Conservation (phyloP, 1,140 invertebrate genomes). For the Bilobella aurantiaca region DNA sequence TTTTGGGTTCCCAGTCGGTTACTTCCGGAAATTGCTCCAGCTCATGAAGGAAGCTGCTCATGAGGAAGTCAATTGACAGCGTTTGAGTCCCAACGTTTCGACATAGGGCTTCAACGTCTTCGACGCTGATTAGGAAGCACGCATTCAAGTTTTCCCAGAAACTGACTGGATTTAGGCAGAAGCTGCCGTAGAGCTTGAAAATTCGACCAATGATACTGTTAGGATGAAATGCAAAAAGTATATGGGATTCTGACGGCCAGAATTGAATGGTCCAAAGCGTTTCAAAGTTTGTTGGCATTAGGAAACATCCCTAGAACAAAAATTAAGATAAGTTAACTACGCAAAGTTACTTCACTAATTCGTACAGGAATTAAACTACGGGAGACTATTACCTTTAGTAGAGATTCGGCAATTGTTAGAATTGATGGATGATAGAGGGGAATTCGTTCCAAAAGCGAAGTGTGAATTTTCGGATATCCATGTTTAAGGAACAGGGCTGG, state of each 20-base stretch:
- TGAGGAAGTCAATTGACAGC: constrained; percentile 18
- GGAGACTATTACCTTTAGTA: constrained; percentile 20
- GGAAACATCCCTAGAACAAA: constrained; percentile 18
- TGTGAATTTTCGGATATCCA: constrained; percentile 22
- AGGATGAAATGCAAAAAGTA: constrained; percentile 25
- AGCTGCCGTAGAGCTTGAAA: constrained; percentile 25
- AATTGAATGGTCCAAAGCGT: constrained; percentile 32
- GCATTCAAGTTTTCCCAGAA: constrained; percentile 27
- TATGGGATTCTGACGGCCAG: constrained; percentile 30
- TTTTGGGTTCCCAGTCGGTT: constrained; percentile 29
- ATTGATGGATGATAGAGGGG: constrained; percentile 25
- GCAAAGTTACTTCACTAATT: no score
- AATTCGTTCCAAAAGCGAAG: constrained; percentile 25
- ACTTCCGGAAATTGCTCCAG: constrained; percentile 22
- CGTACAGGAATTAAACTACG: no score
- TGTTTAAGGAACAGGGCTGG: constrained; percentile 19
- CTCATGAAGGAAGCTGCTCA: constrained; percentile 26
- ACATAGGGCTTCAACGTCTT: constrained; percentile 14
- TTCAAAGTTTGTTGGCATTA: constrained; percentile 29
- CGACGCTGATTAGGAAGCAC: constrained; percentile 23
- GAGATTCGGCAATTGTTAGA: constrained; percentile 21
- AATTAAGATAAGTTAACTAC: not conserved
- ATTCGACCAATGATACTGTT: constrained; percentile 19
- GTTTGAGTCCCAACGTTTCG: not conserved
- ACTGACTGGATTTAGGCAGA: constrained; percentile 22